phyloP scores from a whole-genome alignment of 2,888 invertebrate genomes.

The Didymodactylos carnosus region DNA sequence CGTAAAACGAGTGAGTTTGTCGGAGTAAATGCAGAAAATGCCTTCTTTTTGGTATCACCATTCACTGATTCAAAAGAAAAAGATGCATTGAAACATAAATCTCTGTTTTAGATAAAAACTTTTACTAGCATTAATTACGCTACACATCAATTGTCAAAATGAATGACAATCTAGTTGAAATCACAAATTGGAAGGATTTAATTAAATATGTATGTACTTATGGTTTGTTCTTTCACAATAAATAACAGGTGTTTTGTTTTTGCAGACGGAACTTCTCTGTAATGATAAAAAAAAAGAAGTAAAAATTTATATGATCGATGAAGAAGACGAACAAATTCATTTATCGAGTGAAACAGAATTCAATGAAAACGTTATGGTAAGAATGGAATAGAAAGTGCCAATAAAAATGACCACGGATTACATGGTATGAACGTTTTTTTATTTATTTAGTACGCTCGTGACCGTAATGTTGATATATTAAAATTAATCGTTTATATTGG shows the following conservation, averaged over 20 bases:
- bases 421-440: not conserved
- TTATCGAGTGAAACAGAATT: not conserved
- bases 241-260: not conserved
- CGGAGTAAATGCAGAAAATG: too few species aligned
- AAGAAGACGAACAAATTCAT: not conserved
- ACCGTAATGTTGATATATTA: not conserved
- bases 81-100: too few species aligned
- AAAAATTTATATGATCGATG: not conserved
- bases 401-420: too few species aligned
- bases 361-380: not conserved
- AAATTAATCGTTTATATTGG: not conserved
- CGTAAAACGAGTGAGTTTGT: too few species aligned
- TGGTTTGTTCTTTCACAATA: not conserved
- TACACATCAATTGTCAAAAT: too few species aligned
- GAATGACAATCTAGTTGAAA: not conserved
- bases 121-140: too few species aligned
- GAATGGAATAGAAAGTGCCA: too few species aligned
- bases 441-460: not conserved
- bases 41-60: too few species aligned
- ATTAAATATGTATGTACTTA: not conserved
- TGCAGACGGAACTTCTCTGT: not conserved
- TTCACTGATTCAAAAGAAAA: too few species aligned
- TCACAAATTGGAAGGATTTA: not conserved
- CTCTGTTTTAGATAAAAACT: too few species aligned
- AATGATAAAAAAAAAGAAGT: not conserved